phyloP scores from a whole-genome alignment of 2,113 vertebrate genomes.

The Diglossa brunneiventris region DNA sequence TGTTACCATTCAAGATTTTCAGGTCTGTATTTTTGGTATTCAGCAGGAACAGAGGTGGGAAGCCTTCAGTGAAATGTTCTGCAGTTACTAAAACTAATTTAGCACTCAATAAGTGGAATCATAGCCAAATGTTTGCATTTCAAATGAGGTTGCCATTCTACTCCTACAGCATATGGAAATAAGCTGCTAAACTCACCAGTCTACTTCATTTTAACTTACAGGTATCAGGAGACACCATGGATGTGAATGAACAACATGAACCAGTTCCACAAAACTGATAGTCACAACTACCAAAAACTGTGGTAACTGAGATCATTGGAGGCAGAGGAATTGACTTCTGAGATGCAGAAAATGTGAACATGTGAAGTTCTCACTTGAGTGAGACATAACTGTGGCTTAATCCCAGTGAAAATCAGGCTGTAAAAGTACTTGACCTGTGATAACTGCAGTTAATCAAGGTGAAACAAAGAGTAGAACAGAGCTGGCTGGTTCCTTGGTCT shows the following conservation, averaged over 20 bases:
- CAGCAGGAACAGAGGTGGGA: constrained; percentile 17
- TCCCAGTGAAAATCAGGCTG: neutral
- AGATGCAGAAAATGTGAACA: neutral
- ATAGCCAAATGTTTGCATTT: neutral
- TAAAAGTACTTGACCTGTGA: neutral
- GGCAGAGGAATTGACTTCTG: neutral
- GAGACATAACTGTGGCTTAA: neutral
- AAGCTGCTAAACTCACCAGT: neutral
- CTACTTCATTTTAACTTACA: neutral
- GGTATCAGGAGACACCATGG: neutral
- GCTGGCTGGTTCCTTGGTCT: neutral
- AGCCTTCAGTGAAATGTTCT: constrained; percentile 3
- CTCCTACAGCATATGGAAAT: neutral
- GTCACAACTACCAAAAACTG: neutral
- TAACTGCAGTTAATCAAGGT: neutral
- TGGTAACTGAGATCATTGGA: neutral
- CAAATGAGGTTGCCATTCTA: neutral
- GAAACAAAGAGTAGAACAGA: neutral
- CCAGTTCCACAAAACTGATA: neutral
- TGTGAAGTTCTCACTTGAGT: neutral
- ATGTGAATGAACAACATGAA: neutral
- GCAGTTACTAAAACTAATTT: constrained; percentile 9
- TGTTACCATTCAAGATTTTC: constrained; percentile 3
- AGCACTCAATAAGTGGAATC: constrained; percentile 9
- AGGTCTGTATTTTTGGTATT: constrained; percentile 12